phyloP scores from a whole-genome alignment of 2,888 invertebrate genomes.

The Laspeyria flexula region DNA sequence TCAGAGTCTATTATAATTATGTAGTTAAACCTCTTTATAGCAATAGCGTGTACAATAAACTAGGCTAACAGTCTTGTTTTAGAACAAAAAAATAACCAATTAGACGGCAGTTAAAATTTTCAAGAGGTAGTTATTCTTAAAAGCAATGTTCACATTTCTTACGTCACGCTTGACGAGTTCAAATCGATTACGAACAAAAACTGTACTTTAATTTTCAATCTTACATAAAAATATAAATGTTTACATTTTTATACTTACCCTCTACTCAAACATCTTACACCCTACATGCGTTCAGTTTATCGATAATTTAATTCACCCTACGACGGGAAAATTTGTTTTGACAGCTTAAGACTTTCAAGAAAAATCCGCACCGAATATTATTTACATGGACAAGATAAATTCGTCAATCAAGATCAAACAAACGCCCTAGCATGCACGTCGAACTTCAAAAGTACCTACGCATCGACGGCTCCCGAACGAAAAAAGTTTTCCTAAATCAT shows the following conservation, averaged over 20 bases:
- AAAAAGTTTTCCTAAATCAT: slow-evolving; percentile 77
- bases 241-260: slow-evolving; percentile 49
- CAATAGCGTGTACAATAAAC: not conserved
- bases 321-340: slow-evolving; percentile 66
- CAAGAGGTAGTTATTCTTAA: not conserved
- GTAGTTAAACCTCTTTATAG: no score
- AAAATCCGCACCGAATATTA: slow-evolving; percentile 63
- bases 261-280: slow-evolving; percentile 51
- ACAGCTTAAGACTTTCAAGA: slow-evolving; percentile 56
- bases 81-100: not conserved
- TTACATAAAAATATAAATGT: slow-evolving; percentile 33
- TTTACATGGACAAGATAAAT: slow-evolving; percentile 73
- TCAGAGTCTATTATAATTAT: no score
- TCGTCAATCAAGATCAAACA: slow-evolving; percentile 82
- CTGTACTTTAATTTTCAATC: slow-evolving; percentile 6
- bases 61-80: not conserved
- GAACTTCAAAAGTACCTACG: slow-evolving; percentile 56
- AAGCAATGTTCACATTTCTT: slow-evolving; percentile 1
- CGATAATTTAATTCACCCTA: slow-evolving; percentile 68
- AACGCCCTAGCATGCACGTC: slow-evolving; percentile 49
- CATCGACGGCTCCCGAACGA: slow-evolving; percentile 49
- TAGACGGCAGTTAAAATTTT: slow-evolving; percentile 1
- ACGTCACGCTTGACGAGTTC: not conserved
- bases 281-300: slow-evolving; percentile 53
- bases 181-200: slow-evolving; percentile 3